Conservation (phyloP, 2,888 invertebrate genomes). For the Scaptomyza cyrtandrae region DNA sequence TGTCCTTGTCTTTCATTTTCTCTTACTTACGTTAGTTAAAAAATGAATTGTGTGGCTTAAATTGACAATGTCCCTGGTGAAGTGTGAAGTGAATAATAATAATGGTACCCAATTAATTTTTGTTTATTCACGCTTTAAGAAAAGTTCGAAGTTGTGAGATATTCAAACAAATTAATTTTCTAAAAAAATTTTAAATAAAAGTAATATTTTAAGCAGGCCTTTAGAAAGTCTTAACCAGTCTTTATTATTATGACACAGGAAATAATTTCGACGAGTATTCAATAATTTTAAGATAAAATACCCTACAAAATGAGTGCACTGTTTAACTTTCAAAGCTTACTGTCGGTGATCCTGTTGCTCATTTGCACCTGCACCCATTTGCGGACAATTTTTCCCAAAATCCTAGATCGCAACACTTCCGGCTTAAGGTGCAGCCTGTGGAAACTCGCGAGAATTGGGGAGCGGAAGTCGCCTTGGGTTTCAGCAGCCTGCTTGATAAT, state of each 20-base stretch:
- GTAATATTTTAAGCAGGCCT: not conserved
- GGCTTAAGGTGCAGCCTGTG: slow-evolving; percentile 98
- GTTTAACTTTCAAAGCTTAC: slow-evolving; percentile 98
- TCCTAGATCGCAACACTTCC: slow-evolving; percentile 96
- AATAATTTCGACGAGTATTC: no score
- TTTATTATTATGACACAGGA: not conserved
- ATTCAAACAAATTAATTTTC: no score
- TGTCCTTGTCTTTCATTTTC: not conserved
- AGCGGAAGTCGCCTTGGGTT: slow-evolving; percentile 98
- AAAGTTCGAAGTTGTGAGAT: not conserved
- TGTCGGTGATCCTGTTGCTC: slow-evolving; percentile 94
- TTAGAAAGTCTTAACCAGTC: not conserved
- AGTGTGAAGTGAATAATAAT: not conserved
- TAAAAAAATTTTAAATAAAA: no score
- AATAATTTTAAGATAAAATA: not conserved
- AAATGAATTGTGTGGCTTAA: slow-evolving; percentile 29
- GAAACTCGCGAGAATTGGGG: slow-evolving; percentile 99
- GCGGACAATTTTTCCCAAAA: slow-evolving; percentile 93
- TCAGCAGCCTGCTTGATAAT: slow-evolving; percentile 94
- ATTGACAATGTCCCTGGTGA: slow-evolving; percentile 15
- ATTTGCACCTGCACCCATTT: slow-evolving; percentile 99
- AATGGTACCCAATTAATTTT: not conserved
- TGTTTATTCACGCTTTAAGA: not conserved
- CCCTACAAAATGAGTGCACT: slow-evolving; percentile 90
- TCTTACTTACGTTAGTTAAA: slow-evolving; percentile 9